A percentile compares a stretch with the other conserved stretches of the same genome.
Evolutionary conservation across 2,888 invertebrate genomes (phyloP).

Genomic region (Tachina grossa): DNA sequence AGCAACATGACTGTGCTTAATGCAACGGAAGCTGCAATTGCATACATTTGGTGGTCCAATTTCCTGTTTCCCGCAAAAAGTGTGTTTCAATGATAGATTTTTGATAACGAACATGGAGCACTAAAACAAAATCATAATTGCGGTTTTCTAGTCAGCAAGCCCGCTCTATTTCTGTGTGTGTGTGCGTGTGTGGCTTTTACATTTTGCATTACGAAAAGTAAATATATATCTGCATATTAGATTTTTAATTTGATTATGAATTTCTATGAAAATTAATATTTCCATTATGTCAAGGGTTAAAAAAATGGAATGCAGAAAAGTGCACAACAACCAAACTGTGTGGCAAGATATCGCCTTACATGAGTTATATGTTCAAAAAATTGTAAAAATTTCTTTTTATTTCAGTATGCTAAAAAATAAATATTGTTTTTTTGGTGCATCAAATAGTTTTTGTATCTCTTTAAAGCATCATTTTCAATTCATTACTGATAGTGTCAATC

Average conservation of each 20-base stretch:
- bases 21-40: constrained; percentile 72
- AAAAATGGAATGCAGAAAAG: constrained; percentile 2
- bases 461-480: constrained; percentile 25
- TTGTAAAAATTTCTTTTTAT: neutral
- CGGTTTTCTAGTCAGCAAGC: constrained; percentile 49
- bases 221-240: constrained; percentile 49
- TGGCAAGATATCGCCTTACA: neutral
- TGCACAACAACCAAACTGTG: neutral
- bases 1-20: constrained; percentile 41
- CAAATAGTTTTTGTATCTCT: neutral
- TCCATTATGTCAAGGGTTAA: constrained; percentile 39
- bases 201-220: constrained; percentile 54
- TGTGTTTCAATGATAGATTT: constrained; percentile 56
- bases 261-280: constrained; percentile 39
- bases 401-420: neutral
- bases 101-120: constrained; percentile 36
- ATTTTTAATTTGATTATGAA: constrained; percentile 68
- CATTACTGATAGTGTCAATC: constrained; percentile 65
- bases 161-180: too few relatives aligned
- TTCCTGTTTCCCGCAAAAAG: constrained; percentile 68
- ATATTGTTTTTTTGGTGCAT: neutral
- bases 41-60: constrained; percentile 59
- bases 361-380: neutral
- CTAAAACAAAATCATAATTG: constrained; percentile 48
- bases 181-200: neutral